These are phyloP conservation scores for Promerops cafer DNA, from an alignment of 2,113 vertebrate genomes.

Conservation along the genomic window DNA sequence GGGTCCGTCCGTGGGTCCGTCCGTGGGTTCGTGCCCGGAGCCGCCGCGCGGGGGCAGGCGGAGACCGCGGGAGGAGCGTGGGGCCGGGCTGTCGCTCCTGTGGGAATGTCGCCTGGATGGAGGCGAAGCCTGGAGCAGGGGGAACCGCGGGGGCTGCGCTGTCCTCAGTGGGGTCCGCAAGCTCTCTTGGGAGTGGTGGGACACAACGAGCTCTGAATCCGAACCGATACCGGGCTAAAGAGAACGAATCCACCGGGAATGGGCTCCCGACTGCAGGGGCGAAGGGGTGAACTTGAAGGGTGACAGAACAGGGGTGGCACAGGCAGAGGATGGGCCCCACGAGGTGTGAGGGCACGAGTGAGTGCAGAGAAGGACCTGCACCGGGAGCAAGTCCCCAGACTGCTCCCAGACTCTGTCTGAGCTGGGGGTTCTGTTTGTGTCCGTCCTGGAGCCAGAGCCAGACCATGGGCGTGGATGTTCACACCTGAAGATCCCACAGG, in stretches of 20 bases:
- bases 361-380: background rate
- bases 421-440: background rate
- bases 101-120: background rate
- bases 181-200: background rate
- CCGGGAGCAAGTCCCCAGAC: background rate
- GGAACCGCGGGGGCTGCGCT: background rate
- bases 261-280: fast-evolving
- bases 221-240: background rate
- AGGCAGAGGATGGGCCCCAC: background rate
- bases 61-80: background rate
- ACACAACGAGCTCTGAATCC: background rate
- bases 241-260: fast-evolving
- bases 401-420: fast-evolving
- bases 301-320: background rate
- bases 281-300: fast-evolving
- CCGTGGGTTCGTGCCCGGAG: background rate
- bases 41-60: slow-evolving; percentile 18
- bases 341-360: background rate
- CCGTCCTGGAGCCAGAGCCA: fast-evolving
- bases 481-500: fast-evolving
- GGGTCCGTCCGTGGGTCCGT: background rate
- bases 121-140: background rate
- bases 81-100: fast-evolving
- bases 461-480: background rate
- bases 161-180: background rate